Percentiles rank a stretch among this genome's conserved stretches.
Evolutionary conservation across 2,797 vertebrate genomes (phyloP).

Genomic region (Chelon labrosus): DNA sequence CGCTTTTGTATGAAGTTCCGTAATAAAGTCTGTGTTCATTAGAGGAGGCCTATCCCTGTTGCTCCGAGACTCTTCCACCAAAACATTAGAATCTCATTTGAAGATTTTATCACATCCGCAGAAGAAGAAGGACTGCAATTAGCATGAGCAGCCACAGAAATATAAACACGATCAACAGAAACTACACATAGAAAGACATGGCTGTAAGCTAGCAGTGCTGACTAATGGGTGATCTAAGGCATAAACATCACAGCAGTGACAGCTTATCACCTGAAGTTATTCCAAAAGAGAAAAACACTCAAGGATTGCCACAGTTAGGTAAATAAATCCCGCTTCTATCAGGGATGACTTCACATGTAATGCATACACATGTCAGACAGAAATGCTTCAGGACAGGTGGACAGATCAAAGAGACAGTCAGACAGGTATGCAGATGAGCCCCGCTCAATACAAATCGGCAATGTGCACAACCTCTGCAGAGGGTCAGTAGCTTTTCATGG

Average conservation of each 20-base stretch:
- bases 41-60: slow-evolving; percentile 13
- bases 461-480: slow-evolving; percentile 61
- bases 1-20: slow-evolving; percentile 39
- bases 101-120: slow-evolving; percentile 38
- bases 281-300: slow-evolving; percentile 41
- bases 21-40: slow-evolving; percentile 49
- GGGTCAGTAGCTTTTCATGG: slow-evolving; percentile 69
- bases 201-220: slow-evolving; percentile 20
- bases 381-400: slow-evolving; percentile 42
- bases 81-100: slow-evolving; percentile 31
- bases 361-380: slow-evolving; percentile 21
- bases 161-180: slow-evolving; percentile 30
- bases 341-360: slow-evolving; percentile 17
- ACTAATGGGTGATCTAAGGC: slow-evolving; percentile 52
- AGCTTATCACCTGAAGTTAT: slow-evolving; percentile 42
- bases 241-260: slow-evolving; percentile 48
- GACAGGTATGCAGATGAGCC: slow-evolving; percentile 51
- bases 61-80: slow-evolving; percentile 19
- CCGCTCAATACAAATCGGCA: slow-evolving; percentile 62
- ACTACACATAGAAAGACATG: slow-evolving; percentile 30
- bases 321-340: slow-evolving; percentile 49
- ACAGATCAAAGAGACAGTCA: slow-evolving; percentile 58
- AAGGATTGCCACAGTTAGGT: slow-evolving; percentile 34
- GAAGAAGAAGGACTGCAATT: slow-evolving; percentile 8
- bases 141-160: slow-evolving; percentile 12